Base-by-base conservation (phyloP, 2,797 vertebrate species). In the Labeo calbasu region DNA sequence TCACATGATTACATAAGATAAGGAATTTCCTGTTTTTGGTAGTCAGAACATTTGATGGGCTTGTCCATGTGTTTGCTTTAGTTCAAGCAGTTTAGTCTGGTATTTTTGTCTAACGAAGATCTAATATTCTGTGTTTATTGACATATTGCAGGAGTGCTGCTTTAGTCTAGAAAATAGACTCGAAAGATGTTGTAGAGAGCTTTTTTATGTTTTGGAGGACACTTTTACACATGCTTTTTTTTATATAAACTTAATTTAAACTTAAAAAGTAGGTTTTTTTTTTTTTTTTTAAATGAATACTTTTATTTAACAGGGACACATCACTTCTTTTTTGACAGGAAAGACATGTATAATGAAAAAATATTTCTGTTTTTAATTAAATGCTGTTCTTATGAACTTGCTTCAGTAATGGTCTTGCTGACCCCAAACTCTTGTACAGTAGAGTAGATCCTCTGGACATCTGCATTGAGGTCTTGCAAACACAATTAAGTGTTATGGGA, bases 11-110 rank as follows among this genome's bases (percentile, higher is more conserved):
- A 59, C 57, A 71, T 70, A 63, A 69, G 40, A 51, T 78, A 51
- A 40, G 51, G 73, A 15, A 70, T 77, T 77, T 83, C 73, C 82
- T 83, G 63, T 78, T 69, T 83, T 77, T 77, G 23, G 48, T 65
- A 83, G 4, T 66, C 19, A 50, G 36, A 46, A 76, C 10, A 55
- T 55, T 57, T 28, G 23, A 70, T 61, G 4, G n/a, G 40, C 5
- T 59, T 19, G 17, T 77, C 32, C 32, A 36, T 2, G 32, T 82
- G 63, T 77, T 40, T 69, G 5, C 36, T 17, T 46, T 32, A 28
- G 23, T 43, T 69, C 23, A 40, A 3, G 10, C 21, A n/a, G 63
- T 78, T 40, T 71, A 70, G 19, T 78, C 28, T 71, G 53, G 25
- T n/a, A 61, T 70, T 83, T 84, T 25, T 71, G 21, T 55, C 36